A percentile compares a stretch with the other conserved stretches of the same genome.
phyloP scores from a whole-genome alignment of 1,140 invertebrate genomes.

The Mya arenaria region DNA sequence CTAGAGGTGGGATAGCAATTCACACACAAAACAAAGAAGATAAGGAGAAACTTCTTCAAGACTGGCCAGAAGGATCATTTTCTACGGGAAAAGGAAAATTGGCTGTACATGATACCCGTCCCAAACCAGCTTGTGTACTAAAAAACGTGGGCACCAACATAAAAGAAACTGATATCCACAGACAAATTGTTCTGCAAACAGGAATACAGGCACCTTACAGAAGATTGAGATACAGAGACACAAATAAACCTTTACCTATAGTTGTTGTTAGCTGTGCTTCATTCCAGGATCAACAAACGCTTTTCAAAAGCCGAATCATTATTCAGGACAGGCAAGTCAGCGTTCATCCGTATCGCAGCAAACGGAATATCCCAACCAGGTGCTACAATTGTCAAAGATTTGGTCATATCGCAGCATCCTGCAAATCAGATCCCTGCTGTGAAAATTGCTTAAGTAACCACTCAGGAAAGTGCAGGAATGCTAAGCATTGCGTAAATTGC shows the following conservation, averaged over 20 bases:
- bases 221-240: too few species aligned
- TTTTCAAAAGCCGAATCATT: not conserved
- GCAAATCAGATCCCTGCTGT: not conserved
- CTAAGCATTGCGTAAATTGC: slow-evolving; percentile 7
- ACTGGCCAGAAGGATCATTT: not conserved
- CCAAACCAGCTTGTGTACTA: too few species aligned
- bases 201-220: too few species aligned
- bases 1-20: not conserved
- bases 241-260: too few species aligned
- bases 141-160: too few species aligned
- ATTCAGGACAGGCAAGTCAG: not conserved
- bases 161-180: too few species aligned
- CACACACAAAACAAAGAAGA: not conserved
- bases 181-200: too few species aligned
- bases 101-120: too few species aligned
- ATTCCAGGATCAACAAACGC: not conserved
- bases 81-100: too few species aligned
- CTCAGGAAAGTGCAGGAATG: not conserved
- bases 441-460: not conserved
- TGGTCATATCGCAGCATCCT: not conserved
- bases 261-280: too few species aligned
- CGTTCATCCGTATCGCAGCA: not conserved
- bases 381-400: not conserved
- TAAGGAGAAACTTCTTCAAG: not conserved
- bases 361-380: not conserved